Base-by-base conservation (phyloP, 2,113 vertebrate genomes). In the Todiramphus chloris region DNA sequence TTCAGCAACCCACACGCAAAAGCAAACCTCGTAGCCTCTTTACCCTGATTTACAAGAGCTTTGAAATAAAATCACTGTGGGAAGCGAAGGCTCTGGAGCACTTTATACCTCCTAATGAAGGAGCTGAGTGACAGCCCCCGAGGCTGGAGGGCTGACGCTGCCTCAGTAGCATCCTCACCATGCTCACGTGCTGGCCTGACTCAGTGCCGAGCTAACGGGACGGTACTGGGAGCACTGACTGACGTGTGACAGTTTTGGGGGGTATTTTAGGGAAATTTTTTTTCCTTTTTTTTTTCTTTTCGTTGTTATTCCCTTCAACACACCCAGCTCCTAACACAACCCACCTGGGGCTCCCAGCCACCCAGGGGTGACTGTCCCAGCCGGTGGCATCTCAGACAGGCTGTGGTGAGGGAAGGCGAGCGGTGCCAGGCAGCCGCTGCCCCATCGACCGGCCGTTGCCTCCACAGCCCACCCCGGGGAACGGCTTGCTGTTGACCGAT, bases 101-200 rank as follows among this genome's bases (percentile, higher is more conserved):
- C 74, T 69, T 89, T 87, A 59, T 11, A 62, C 58, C 53, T 76
- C 81, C 83, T 95, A 92, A 94, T 66, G 94, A 96, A 94, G 95
- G 83, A 82, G 81, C 25, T 89, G 95, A 95, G 76, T 95, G 95
- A 94, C 94, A 95, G 91, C 83, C 83, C 94, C 86, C 0, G 28
- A 92, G 95, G 92, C 96, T 41, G 87, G 70, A 82, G 78, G 56
- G 23, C 66, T 80, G 96, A 59, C 2, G 23, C 43, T 7, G 14
- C 56, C 64, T 53, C 10, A 21, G 66, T 90, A 93, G 72, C 83
- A 35, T 77, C 82, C 66, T 43, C 56, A 28, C 43, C 73, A 17
- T 0, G 7, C 28, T 63, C 78, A 12, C 0, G 2, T 18, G 59
- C 75, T 58, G 44, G 12, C 27, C 86, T 60, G 51, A 21, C 89